Evolutionary conservation across 2,888 invertebrate genomes (phyloP).

Genomic region (Amphipoea oculea): DNA sequence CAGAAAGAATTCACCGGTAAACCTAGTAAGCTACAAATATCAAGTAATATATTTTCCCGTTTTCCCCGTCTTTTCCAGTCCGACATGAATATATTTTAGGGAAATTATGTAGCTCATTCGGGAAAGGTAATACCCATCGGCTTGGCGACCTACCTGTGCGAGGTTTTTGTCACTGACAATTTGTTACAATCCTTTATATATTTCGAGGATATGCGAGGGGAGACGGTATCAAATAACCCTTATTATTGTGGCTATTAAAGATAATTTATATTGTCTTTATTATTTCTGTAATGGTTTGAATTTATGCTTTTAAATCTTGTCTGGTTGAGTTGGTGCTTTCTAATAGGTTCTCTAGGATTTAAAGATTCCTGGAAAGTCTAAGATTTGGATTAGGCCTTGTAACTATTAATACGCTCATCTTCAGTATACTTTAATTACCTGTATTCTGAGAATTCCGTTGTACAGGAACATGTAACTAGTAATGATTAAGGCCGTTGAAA

Average conservation of each 20-base stretch:
- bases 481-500: not conserved
- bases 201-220: slow-evolving; percentile 32
- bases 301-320: not conserved
- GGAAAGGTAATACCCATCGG: slow-evolving; percentile 52
- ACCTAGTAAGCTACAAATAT: slow-evolving; percentile 39
- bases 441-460: too few species aligned
- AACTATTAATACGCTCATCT: not conserved
- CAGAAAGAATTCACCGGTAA: slow-evolving; percentile 3
- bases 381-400: not conserved
- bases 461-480: not conserved
- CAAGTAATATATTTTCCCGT: slow-evolving; percentile 52
- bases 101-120: slow-evolving; percentile 63
- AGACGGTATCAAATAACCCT: slow-evolving; percentile 49
- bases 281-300: slow-evolving; percentile 9
- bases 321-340: not conserved
- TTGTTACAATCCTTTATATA: slow-evolving; percentile 49
- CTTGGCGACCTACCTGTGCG: slow-evolving; percentile 41
- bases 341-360: not conserved
- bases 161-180: slow-evolving; percentile 62
- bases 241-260: slow-evolving; percentile 33
- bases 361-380: not conserved
- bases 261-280: slow-evolving; percentile 44
- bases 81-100: slow-evolving; percentile 60
- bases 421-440: not conserved
- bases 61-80: slow-evolving; percentile 24